Evolutionary conservation across 2,797 vertebrate genomes (phyloP).

Genomic region (Sparus aurata): DNA sequence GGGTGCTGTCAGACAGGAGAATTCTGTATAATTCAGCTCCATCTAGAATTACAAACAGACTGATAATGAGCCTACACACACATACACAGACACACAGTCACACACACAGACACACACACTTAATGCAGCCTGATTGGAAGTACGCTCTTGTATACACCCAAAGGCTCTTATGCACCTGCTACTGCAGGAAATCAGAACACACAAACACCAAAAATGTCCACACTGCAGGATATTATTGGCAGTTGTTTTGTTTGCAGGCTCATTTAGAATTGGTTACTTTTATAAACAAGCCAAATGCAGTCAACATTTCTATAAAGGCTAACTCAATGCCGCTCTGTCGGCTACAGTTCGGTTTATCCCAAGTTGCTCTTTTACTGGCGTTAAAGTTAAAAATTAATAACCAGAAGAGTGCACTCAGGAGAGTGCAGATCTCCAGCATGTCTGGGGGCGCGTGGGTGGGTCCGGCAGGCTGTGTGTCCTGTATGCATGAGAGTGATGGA

Average conservation of each 20-base stretch:
- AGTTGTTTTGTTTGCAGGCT: constrained; percentile 25
- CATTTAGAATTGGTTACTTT: constrained; percentile 12
- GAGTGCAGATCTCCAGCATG: no score
- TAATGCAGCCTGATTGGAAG: constrained; percentile 51
- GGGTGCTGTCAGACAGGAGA: constrained; percentile 31
- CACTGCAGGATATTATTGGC: constrained; percentile 28
- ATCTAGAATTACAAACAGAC: constrained; percentile 26
- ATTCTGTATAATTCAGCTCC: constrained; percentile 44
- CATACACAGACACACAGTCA: neutral
- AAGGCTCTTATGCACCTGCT: constrained; percentile 64
- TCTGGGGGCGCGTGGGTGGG: no score
- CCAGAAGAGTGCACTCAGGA: no score
- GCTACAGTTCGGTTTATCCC: neutral
- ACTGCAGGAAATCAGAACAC: constrained; percentile 38
- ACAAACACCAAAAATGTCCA: neutral
- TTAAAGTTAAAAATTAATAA: neutral
- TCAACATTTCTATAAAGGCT: neutral
- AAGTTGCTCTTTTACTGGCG: neutral
- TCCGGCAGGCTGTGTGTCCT: no score
- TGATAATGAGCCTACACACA: constrained; percentile 44
- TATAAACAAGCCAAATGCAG: constrained; percentile 15
- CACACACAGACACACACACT: constrained; percentile 5
- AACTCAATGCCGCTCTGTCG: neutral
- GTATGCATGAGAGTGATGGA: no score
- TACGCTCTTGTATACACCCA: constrained; percentile 49